phyloP scores from a whole-genome alignment of 1,140 invertebrate species.

The Coelopa frigida region DNA sequence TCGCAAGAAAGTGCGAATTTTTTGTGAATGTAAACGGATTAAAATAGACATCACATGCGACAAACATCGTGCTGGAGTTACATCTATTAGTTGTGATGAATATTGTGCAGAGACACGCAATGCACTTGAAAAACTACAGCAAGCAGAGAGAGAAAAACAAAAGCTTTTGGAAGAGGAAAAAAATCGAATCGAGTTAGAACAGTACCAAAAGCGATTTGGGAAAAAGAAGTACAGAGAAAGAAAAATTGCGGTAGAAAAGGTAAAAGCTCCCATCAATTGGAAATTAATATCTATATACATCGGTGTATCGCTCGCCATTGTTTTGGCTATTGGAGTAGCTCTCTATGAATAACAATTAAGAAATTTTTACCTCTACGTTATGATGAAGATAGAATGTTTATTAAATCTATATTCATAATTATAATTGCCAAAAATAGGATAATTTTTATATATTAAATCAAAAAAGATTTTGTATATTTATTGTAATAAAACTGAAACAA shows the following conservation, averaged over 20 bases:
- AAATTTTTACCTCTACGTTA: neutral
- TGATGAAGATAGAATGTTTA: neutral
- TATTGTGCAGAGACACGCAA: slow-evolving; percentile 51
- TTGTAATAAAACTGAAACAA: neutral
- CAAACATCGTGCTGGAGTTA: slow-evolving; percentile 49
- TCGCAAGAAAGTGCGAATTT: slow-evolving; percentile 69
- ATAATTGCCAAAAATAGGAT: neutral
- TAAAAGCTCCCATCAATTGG: slow-evolving; percentile 26
- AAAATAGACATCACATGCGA: slow-evolving; percentile 69
- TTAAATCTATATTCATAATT: neutral
- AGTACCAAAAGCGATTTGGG: slow-evolving; percentile 65
- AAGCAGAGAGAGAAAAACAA: slow-evolving; percentile 50
- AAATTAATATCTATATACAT: slow-evolving; percentile 20
- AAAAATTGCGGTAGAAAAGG: slow-evolving; percentile 23
- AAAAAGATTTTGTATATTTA: neutral
- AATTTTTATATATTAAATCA: neutral
- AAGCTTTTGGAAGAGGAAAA: slow-evolving; percentile 55
- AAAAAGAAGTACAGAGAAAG: slow-evolving; percentile 50
- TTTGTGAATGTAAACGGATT: slow-evolving; percentile 63
- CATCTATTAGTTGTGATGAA: slow-evolving; percentile 54
- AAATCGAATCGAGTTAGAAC: slow-evolving; percentile 61
- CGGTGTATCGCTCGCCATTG: slow-evolving; percentile 16
- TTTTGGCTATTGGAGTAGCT: slow-evolving; percentile 27
- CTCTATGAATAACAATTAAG: slow-evolving; percentile 31
- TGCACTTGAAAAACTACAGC: slow-evolving; percentile 48